phyloP scores from a whole-genome alignment of 2,888 invertebrate species.

The Orthonychiurus folsomi region DNA sequence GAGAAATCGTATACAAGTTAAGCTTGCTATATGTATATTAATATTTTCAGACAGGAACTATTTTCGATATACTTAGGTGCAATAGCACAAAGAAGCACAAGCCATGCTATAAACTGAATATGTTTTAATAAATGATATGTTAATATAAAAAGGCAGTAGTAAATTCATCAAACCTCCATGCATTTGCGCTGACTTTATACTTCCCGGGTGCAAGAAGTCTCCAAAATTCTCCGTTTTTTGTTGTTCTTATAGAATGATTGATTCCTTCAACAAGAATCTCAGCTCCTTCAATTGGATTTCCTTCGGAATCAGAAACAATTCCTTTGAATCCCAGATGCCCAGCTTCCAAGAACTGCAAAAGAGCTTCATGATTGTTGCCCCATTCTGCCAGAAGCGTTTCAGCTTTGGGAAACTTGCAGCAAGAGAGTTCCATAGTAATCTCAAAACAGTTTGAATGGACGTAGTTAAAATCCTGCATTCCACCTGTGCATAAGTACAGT shows the following conservation, averaged over 20 bases:
- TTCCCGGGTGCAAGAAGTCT: constrained; percentile 77
- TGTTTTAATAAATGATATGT: too few relatives aligned
- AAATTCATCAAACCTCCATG: too few relatives aligned
- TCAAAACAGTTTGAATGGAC: constrained; percentile 90
- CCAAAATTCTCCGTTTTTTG: constrained; percentile 85
- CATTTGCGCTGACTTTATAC: constrained; percentile 64
- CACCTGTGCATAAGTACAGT: constrained; percentile 53
- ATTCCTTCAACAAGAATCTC: constrained; percentile 66
- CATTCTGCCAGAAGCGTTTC: constrained; percentile 65
- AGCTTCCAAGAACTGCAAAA: constrained; percentile 76
- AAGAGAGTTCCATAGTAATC: constrained; percentile 90
- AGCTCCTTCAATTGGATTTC: constrained; percentile 62
- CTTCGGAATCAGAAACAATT: constrained; percentile 55
- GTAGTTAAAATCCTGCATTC: constrained; percentile 99
- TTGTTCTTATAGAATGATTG: constrained; percentile 68
- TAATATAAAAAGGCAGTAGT: too few relatives aligned
- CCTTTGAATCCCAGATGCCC: constrained; percentile 62
- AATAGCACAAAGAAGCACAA: too few relatives aligned
- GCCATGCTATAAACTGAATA: too few relatives aligned
- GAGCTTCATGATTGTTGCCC: constrained; percentile 72
- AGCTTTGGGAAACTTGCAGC: constrained; percentile 82
- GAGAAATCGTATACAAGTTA: too few relatives aligned
- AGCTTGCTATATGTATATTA: too few relatives aligned
- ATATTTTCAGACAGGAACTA: too few relatives aligned
- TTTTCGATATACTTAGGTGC: too few relatives aligned